phyloP scores from a whole-genome alignment of 2,888 invertebrate species.

The Phanerotoma sp. region DNA sequence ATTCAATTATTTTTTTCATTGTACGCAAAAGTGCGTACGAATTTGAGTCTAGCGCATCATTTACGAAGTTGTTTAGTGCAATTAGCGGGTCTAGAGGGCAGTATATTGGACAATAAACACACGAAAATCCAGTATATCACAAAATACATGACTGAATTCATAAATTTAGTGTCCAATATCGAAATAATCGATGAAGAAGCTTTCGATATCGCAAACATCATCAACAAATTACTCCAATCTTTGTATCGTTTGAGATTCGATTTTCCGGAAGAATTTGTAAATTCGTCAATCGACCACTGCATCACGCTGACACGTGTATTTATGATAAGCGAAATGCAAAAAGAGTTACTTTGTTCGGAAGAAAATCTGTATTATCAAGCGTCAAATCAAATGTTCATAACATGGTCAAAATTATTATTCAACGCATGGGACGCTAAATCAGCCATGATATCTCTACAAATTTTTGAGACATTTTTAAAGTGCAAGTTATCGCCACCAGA shows the following conservation, averaged over 20 bases:
- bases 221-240: conserved; percentile 66
- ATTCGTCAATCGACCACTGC: conserved; percentile 64
- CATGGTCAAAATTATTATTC: conserved; percentile 66
- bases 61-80: conserved; percentile 82
- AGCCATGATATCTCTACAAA: conserved; percentile 59
- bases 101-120: conserved; percentile 59
- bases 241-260: conserved; percentile 58
- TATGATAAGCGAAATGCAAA: conserved; percentile 66
- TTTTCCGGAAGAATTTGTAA: conserved; percentile 58
- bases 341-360: conserved; percentile 61
- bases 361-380: conserved; percentile 67
- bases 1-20: conserved; percentile 79
- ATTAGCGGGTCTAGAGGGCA: conserved; percentile 70
- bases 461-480: conserved; percentile 79
- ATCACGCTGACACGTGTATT: conserved; percentile 67
- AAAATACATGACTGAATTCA: conserved; percentile 64
- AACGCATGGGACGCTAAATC: conserved; percentile 54
- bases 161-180: conserved; percentile 64
- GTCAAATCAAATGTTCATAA: conserved; percentile 68
- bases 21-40: conserved; percentile 78
- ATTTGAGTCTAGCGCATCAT: conserved; percentile 74
- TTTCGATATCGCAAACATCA: conserved; percentile 68
- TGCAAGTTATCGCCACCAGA: conserved; percentile 82
- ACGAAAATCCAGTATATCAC: conserved; percentile 62
- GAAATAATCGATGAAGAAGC: conserved; percentile 68